Percentiles rank a stretch among this genome's conserved stretches.
These are phyloP conservation scores for Orussus abietinus DNA, from an alignment of 1,140 invertebrate genomes.

Conservation along the genomic window DNA sequence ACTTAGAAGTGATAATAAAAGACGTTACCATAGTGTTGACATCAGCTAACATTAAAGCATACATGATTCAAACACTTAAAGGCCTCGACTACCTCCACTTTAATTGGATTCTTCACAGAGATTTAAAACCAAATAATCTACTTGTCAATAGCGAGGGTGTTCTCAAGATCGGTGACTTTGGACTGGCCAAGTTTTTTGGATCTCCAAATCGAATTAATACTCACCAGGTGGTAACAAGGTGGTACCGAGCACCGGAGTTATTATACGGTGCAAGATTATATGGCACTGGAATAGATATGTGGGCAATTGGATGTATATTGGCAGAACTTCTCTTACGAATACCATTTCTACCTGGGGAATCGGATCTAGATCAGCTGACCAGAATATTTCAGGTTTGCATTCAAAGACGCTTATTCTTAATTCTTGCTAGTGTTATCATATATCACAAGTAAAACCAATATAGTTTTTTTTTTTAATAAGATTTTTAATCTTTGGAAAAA, in stretches of 20 bases:
- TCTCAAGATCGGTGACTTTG: slow-evolving; percentile 98
- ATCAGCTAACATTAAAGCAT: slow-evolving; percentile 92
- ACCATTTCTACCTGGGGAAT: slow-evolving; percentile 94
- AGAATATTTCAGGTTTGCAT: slow-evolving; percentile 95
- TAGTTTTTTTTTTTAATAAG: too few species aligned
- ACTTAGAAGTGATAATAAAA: slow-evolving; percentile 91
- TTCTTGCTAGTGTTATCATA: too few species aligned
- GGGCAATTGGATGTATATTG: slow-evolving; percentile 97
- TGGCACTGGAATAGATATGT: slow-evolving; percentile 95
- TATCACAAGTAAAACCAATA: too few species aligned
- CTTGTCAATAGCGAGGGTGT: slow-evolving; percentile 89
- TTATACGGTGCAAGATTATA: slow-evolving; percentile 94
- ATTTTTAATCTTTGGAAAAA: too few species aligned
- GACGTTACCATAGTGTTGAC: slow-evolving; percentile 85
- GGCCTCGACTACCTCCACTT: slow-evolving; percentile 94
- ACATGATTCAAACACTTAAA: slow-evolving; percentile 90
- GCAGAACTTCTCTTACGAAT: slow-evolving; percentile 89
- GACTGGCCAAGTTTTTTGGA: slow-evolving; percentile 94
- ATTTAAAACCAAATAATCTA: slow-evolving; percentile 99
- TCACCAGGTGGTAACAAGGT: slow-evolving; percentile 96
- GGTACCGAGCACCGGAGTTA: slow-evolving; percentile 92
- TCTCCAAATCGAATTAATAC: slow-evolving; percentile 96
- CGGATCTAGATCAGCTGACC: slow-evolving; percentile 93
- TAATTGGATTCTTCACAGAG: slow-evolving; percentile 97
- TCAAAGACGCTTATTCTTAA: too few species aligned